Percentiles rank a stretch among this genome's conserved stretches.
These are phyloP conservation scores for Parasteatoda tepidariorum DNA, from an alignment of 1,140 invertebrate genomes.

Conservation along the genomic window DNA sequence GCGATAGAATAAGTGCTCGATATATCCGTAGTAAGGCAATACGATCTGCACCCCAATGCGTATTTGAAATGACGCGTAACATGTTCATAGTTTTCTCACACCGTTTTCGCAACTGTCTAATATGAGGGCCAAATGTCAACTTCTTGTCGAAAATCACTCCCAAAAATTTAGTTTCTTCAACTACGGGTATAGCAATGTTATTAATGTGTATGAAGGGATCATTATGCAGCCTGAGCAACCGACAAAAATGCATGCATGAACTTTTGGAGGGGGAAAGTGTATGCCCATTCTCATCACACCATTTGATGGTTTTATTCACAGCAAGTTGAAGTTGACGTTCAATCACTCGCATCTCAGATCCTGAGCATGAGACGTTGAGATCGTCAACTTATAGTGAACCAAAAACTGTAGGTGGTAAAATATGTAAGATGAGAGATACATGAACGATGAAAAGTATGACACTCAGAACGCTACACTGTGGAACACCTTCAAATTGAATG, in stretches of 20 bases:
- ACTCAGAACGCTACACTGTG: constrained; percentile 38
- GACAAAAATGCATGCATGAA: not conserved
- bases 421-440: not conserved
- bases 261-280: not conserved
- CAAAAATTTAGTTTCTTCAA: not conserved
- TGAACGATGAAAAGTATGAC: constrained; percentile 26
- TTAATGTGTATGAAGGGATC: not conserved
- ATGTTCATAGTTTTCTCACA: not conserved
- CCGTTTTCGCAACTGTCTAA: not conserved
- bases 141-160: not conserved
- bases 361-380: not conserved
- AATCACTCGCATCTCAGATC: not conserved
- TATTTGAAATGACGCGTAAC: not conserved
- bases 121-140: constrained; percentile 6
- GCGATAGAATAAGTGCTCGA: constrained; percentile 29
- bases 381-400: not conserved
- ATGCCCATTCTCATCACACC: not conserved
- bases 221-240: not conserved
- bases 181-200: not conserved
- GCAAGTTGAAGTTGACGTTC: not conserved
- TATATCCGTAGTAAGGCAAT: not conserved
- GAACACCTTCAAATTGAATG: not conserved
- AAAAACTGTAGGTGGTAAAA: not conserved
- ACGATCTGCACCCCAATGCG: not conserved
- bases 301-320: not conserved